Base-by-base conservation (phyloP, 2,888 invertebrate genomes). In the Chirona hameri region DNA sequence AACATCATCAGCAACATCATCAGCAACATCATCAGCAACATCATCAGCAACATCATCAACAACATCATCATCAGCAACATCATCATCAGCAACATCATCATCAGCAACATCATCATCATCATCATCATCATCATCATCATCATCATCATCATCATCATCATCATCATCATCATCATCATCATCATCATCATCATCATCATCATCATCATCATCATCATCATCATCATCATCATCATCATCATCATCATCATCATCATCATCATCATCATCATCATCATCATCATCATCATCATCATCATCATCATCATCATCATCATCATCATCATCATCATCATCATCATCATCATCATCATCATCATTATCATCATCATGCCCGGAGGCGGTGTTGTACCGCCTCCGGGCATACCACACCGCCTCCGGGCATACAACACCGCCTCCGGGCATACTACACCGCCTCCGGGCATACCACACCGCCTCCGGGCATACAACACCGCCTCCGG, bases 101-200 rank as follows among this genome's bases (percentile, higher is more conserved):
- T n/a, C n/a, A n/a, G n/a, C n/a, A n/a, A n/a, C n/a, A n/a, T n/a
- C n/a, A n/a, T n/a, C n/a, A n/a, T n/a, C n/a, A n/a, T n/a, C n/a
- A n/a, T n/a, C n/a, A 65, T 65, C n/a, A 65, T 65, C n/a, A 65
- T 65, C 65, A 65, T n/a, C n/a, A 65, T 65, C 65, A 21, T 65
- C 18, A 18, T n/a, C 21, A 21, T 21, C 65, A 65, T n/a, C 21
- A 65, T 65, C 65, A 65, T 65, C 65, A 65, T 65, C 65, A 65
- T 65, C 65, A 65, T n/a, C 65, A 65, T 65, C 65, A 65, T 65
- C 65, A 65, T 65, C 65, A 65, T 65, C 65, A 65, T 65, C 65
- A 65, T n/a, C 65, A 65, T 65, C n/a, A 18, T 65, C 18, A 18
- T n/a, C 21, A 21, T n/a, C 65, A n/a, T n/a, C 21, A 65, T 65